phyloP scores from a whole-genome alignment of 2,888 invertebrate genomes.

The Autographa gamma region DNA sequence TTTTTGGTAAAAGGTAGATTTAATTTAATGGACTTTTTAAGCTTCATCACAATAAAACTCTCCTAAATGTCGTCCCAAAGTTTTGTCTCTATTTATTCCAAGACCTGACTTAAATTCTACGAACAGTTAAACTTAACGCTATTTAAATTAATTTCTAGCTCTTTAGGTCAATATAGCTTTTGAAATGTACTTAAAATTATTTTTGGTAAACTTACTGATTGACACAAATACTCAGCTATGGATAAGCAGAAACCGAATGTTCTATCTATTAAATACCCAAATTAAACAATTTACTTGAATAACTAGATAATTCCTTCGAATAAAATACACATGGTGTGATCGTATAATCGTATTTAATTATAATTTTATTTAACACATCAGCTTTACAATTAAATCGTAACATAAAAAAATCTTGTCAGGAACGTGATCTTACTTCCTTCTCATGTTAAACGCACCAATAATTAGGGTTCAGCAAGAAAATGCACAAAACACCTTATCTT shows the following conservation, averaged over 20 bases:
- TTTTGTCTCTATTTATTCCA: constrained; percentile 10
- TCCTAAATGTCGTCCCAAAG: constrained; percentile 3
- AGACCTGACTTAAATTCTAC: neutral
- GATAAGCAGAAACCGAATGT: too few species aligned
- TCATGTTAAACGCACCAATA: neutral
- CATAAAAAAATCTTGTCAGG: neutral
- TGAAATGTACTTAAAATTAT: neutral
- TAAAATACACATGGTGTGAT: neutral
- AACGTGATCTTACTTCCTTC: too few species aligned
- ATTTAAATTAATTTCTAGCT: constrained; percentile 4
- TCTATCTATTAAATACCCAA: too few species aligned
- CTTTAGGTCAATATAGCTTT: neutral
- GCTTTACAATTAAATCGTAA: neutral
- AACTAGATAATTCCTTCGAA: too few species aligned
- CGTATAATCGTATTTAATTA: too few species aligned
- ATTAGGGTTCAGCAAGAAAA: neutral
- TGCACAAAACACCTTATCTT: too few species aligned
- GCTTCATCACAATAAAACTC: constrained; percentile 17
- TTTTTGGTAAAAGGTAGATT: constrained; percentile 13
- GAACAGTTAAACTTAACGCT: constrained; percentile 2
- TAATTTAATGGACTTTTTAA: constrained; percentile 18
- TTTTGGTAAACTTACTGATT: neutral
- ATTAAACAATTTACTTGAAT: too few species aligned
- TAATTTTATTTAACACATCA: neutral
- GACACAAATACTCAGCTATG: too few species aligned